A percentile compares a stretch with the other conserved stretches of the same genome.
Evolutionary conservation across 2,113 vertebrate genomes (phyloP).

Genomic region (Martes martes): DNA sequence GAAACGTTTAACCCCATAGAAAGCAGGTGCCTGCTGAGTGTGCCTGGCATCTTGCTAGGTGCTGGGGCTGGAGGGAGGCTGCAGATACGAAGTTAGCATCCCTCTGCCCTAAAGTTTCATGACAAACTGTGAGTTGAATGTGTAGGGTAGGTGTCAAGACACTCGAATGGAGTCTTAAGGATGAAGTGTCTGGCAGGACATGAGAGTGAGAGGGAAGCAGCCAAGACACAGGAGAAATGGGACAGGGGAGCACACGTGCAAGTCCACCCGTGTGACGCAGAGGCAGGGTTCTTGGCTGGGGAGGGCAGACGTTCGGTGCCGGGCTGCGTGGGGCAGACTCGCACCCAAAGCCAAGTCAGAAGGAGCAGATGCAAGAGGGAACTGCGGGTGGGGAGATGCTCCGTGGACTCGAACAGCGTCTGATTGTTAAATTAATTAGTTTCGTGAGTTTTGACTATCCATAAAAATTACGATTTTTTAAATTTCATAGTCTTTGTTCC

Average conservation of each 20-base stretch:
- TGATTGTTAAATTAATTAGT: neutral
- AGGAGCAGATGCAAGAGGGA: neutral
- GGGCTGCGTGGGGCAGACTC: neutral
- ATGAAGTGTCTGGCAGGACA: neutral
- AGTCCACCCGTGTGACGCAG: fast-evolving
- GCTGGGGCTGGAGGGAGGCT: neutral
- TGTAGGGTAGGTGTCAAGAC: neutral
- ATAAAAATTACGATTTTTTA: neutral
- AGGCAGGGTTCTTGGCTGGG: too few species aligned
- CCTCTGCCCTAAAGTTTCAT: too few species aligned
- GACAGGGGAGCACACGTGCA: too few species aligned
- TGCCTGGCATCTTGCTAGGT: neutral
- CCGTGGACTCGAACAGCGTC: neutral
- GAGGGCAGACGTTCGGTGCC: neutral
- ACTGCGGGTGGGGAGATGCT: too few species aligned
- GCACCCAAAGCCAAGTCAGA: neutral
- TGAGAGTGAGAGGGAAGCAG: neutral
- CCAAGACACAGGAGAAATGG: neutral
- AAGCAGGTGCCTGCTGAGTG: neutral
- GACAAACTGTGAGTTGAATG: neutral
- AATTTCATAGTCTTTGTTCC: neutral
- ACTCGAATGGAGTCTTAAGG: neutral
- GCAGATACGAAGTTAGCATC: neutral
- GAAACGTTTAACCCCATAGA: neutral
- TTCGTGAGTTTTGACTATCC: neutral